Base-by-base conservation (phyloP, 2,888 invertebrate genomes). In the Epinotia brunnichana region DNA sequence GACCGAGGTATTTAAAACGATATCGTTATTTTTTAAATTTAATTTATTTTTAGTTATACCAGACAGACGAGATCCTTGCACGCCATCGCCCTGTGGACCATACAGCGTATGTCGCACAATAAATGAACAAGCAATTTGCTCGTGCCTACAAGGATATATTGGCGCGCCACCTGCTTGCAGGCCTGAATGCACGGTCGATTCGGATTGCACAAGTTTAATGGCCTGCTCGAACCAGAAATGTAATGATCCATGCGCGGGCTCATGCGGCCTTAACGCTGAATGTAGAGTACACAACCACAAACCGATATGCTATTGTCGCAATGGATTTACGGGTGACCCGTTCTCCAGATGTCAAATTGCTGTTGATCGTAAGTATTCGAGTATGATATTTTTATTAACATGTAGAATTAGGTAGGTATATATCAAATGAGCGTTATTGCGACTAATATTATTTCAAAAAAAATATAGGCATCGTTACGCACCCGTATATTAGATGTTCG, bases 271-370 rank as follows among this genome's bases (percentile, higher is more conserved):
- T 77, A 94, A 95, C 64, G 96, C 98, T 0, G 91, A 95, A 77
- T 98, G 98, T 82, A 94, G 95, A 81, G 95, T 97, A 1, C 95
- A 97, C 76, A 96, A 97, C 83, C 98, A 98, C 85, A 96, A 96
- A 84, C 97, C 98, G 0, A 95, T 97, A 64, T 98, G 98, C 83
- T 96, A 95, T 77, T 98, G 98, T 82, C 95, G 96, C 74, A 92
- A 90, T 74, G 94, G 94, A 69, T 95, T 94, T 81, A 94, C 95
- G n/a, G 97, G 97, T 19, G 96, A 98, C 94, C 97, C 98, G 60
- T 97, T 97, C 82, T 94, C 95, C 10, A 94, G 94, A 81, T 97
- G 97, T 87, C 76, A 91, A 21, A 48, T 79, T 62, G 70, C 83
- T 44, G 53, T 82, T 70, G 76, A 83, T 78, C 77, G 92, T 92